Conservation (phyloP, 2,797 vertebrate species). For the Morelia viridis region DNA sequence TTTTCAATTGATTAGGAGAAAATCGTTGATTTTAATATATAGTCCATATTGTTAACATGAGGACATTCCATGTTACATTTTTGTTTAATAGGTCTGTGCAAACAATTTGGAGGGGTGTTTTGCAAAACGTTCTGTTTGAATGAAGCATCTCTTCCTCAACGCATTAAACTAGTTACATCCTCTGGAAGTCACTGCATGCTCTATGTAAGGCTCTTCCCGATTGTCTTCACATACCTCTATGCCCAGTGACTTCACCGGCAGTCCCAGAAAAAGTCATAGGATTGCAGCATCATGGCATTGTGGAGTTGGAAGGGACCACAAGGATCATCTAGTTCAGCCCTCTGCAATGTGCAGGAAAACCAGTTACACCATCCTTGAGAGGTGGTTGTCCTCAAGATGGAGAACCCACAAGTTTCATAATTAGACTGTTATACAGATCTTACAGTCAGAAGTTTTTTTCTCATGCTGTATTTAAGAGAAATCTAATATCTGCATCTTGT, state of each 20-base stretch:
- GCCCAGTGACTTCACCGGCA: too few relatives aligned
- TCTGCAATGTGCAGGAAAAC: not conserved
- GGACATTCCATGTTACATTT: not conserved
- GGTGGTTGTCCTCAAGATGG: not conserved
- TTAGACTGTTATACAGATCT: not conserved
- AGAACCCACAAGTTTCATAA: not conserved
- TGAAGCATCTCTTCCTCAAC: not conserved
- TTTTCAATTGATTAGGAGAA: too few relatives aligned
- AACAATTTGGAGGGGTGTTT: not conserved
- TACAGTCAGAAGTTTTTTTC: not conserved
- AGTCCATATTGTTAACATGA: not conserved
- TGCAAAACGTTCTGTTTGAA: not conserved
- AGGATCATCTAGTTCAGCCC: not conserved
- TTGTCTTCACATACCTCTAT: too few relatives aligned
- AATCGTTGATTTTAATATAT: too few relatives aligned
- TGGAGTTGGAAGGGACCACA: too few relatives aligned
- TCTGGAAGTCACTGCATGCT: too few relatives aligned
- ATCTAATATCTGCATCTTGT: not conserved
- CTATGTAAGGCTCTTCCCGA: too few relatives aligned
- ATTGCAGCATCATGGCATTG: too few relatives aligned
- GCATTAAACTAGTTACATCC: not conserved
- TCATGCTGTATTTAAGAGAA: not conserved
- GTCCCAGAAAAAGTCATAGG: too few relatives aligned
- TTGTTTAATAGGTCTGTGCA: not conserved
- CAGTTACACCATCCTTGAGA: too few relatives aligned